Conservation (phyloP, 2,797 vertebrate genomes). For the Sarcophilus harrisii region DNA sequence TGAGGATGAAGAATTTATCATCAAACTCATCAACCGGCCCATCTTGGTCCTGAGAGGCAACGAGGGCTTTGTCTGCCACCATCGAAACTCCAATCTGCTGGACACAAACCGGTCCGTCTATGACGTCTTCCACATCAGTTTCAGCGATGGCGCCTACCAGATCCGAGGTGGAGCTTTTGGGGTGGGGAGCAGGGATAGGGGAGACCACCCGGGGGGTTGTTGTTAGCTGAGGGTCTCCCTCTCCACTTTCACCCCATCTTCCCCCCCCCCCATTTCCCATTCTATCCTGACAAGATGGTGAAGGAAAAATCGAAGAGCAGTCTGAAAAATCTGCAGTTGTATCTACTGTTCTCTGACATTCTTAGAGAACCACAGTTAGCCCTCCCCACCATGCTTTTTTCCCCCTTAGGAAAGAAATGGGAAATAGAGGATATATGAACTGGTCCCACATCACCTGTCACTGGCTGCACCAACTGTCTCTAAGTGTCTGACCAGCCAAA, state of each 20-base stretch:
- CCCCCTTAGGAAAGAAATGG: background rate
- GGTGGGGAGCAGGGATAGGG: background rate
- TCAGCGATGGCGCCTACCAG: conserved; percentile 94
- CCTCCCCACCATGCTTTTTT: background rate
- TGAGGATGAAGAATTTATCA: conserved; percentile 91
- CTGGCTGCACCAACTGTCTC: background rate
- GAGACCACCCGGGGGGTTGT: background rate
- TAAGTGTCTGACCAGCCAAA: background rate
- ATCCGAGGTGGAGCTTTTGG: conserved; percentile 90
- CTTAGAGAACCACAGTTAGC: background rate
- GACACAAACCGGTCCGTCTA: conserved; percentile 95
- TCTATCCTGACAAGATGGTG: background rate
- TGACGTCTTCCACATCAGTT: conserved; percentile 94
- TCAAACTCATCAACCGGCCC: conserved; percentile 97
- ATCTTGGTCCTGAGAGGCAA: conserved; percentile 95
- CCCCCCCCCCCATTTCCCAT: background rate
- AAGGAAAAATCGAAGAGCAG: background rate
- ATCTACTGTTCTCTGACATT: background rate
- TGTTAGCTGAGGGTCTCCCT: background rate
- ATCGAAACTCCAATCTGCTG: conserved; percentile 93
- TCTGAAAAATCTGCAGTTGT: background rate
- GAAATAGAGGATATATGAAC: background rate
- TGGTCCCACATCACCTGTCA: background rate
- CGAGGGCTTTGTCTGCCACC: conserved; percentile 96
- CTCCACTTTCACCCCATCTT: background rate